Evolutionary conservation across 2,888 invertebrate species (phyloP).

Genomic region (Holacanthella duospinosa): DNA sequence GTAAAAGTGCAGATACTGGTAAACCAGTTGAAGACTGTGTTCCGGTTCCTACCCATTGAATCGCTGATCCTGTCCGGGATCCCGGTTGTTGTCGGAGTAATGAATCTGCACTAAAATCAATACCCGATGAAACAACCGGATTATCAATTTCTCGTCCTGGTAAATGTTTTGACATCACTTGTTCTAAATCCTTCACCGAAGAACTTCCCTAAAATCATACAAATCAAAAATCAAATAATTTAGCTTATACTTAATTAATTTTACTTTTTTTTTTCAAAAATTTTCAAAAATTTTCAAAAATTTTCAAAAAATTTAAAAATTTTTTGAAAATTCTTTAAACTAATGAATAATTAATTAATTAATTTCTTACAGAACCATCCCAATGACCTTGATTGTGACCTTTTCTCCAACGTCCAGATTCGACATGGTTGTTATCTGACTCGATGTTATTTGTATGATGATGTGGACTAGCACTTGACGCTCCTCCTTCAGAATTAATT

Average conservation of each 20-base stretch:
- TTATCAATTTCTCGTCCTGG: conserved; percentile 40
- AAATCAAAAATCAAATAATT: too few species aligned
- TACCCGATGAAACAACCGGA: conserved; percentile 47
- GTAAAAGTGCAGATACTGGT: conserved; percentile 76
- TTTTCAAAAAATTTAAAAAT: not conserved
- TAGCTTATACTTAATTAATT: too few species aligned
- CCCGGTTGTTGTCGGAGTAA: conserved; percentile 50
- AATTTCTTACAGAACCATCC: conserved; percentile 35
- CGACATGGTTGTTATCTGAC: conserved; percentile 30
- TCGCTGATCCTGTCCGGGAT: conserved; percentile 42
- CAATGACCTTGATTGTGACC: conserved; percentile 32
- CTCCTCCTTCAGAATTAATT: conserved; percentile 21
- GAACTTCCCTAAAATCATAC: conserved; percentile 39
- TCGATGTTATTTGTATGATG: conserved; percentile 22
- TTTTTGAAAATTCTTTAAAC: not conserved
- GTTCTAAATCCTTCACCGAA: conserved; percentile 83
- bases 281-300: too few species aligned
- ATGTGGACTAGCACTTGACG: conserved; percentile 36
- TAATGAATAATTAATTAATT: not conserved
- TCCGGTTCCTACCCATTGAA: conserved; percentile 59
- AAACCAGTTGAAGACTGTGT: conserved; percentile 43
- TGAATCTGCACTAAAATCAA: conserved; percentile 79
- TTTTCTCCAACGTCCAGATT: conserved; percentile 35
- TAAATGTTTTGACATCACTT: conserved; percentile 92
- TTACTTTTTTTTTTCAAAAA: too few species aligned